Evolutionary conservation across 2,888 invertebrate genomes (phyloP), one percentile per base, ranked within the genome.

Genomic region (Cephalotes varians): DNA sequence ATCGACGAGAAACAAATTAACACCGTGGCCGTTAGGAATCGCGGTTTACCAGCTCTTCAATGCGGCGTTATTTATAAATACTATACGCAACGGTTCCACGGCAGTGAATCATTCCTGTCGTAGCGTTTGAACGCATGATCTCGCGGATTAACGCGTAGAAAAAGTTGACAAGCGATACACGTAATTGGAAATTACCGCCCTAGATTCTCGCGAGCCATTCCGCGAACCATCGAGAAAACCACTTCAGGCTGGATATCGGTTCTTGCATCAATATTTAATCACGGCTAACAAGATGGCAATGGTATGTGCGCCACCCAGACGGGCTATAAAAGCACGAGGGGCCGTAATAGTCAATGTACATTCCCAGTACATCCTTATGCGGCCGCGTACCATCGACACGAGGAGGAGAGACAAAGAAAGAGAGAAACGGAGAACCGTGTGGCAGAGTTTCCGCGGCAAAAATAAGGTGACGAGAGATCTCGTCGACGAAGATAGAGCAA

Each of bases 231-330:
- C 65, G 81, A 81, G 82, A 82, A 69, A 79, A 79, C 56, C 56
- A 18, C 77, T 74, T 58, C 76, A 83, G 25, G 40, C 72, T 82
- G 85, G 69, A 89, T 86, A 89, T 89, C 88, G 77, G 87, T 90
- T 89, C 89, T 90, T 90, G 86, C 89, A 90, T 90, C 90, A 91
- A 91, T 91, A 91, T 91, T 91, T 91, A 86, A 88, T 89, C 85
- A 88, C 62, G 84, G 87, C 90, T 90, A 91, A 92, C 91, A 92
- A 92, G 90, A 92, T 92, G 92, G 91, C 90, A 91, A 86, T 88
- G 91, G 89, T 90, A 89, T 87, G 90, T 89, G 81, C 83, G 87
- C 87, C 83, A 85, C 85, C 87, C 87, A 86, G 87, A 85, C 86
- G 86, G 82, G 88, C 91, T 91, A 91, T 91, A 91, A 91, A 91